Base-by-base conservation (phyloP, 2,113 vertebrate genomes). In the Notechis scutatus region DNA sequence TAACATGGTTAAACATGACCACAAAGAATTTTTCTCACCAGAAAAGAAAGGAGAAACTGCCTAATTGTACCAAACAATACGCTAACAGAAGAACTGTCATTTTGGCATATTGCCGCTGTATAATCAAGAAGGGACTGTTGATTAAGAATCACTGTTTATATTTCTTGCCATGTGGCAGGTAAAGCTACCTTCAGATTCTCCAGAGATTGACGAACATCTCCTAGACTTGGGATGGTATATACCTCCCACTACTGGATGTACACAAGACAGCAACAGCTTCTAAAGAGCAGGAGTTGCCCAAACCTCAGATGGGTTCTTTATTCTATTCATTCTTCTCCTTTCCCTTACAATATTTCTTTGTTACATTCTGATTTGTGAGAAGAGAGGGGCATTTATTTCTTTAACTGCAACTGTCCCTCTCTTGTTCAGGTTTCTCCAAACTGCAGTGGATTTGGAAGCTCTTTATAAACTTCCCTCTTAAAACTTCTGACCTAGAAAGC, bases 1-100 rank as follows among this genome's bases (percentile, higher is more conserved):
- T 59, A 20, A 50, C 56, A 85, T 47, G 6, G 54, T 20, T 55
- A 45, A 59, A 88, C 34, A 26, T 57, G 87, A 89, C 64, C 52
- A 85, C 54, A 52, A 61, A 90, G 74, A 56, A 61, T 90, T 86
- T 86, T 87, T 90, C 88, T 74, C 55, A 92, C 59, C 74, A 90
- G 74, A 45, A 59, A 93, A 86, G 42, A n/a, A 86, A 24, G 21
- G 56, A 56, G 24, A 81, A 89, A 34, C 2, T 42, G 91, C 12
- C 3, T 39, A 23, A 42, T 29, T 26, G 14, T 89, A 26, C 52
- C 26, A 45, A 47, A 81, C 21, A 86, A 86, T 14, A 23, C 2
- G 29, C 12, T 18, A 59, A 88, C 1, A 45, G 54, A 10, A 85
- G 42, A 59, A 26, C 5, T 57, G 50, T 20, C 69, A 34, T 85